Conservation (phyloP, 2,113 vertebrate species). For the Crotophaga sulcirostris region DNA sequence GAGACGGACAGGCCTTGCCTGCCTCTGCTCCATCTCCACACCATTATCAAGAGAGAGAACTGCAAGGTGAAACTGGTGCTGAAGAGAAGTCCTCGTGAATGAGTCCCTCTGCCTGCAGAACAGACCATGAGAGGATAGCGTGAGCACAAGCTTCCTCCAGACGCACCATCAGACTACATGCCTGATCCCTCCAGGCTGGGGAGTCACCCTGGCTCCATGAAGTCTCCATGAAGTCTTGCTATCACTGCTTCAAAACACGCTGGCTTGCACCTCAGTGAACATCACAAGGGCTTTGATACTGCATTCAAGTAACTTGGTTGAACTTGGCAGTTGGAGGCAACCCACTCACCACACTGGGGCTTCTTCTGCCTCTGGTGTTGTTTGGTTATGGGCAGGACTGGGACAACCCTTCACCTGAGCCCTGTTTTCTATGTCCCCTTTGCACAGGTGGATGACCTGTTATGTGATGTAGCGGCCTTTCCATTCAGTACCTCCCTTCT, state of each 20-base stretch:
- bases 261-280: conserved; percentile 41
- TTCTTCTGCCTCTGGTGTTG: background rate
- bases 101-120: background rate
- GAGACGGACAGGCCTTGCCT: background rate
- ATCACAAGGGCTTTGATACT: conserved; percentile 56
- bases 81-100: background rate
- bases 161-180: background rate
- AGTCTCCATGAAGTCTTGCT: conserved; percentile 56
- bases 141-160: background rate
- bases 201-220: conserved; percentile 55
- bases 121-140: background rate
- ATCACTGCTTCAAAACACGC: conserved; percentile 55
- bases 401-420: background rate
- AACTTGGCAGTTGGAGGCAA: background rate
- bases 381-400: background rate
- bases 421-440: background rate
- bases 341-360: background rate
- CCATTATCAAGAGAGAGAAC: background rate
- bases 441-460: background rate
- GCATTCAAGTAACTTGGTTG: background rate
- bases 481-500: background rate
- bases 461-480: background rate
- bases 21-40: background rate
- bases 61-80: background rate
- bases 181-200: conserved; percentile 54